These are phyloP conservation scores for Drosophila flavopinicola DNA, from an alignment of 2,888 invertebrate genomes.

Conservation along the genomic window DNA sequence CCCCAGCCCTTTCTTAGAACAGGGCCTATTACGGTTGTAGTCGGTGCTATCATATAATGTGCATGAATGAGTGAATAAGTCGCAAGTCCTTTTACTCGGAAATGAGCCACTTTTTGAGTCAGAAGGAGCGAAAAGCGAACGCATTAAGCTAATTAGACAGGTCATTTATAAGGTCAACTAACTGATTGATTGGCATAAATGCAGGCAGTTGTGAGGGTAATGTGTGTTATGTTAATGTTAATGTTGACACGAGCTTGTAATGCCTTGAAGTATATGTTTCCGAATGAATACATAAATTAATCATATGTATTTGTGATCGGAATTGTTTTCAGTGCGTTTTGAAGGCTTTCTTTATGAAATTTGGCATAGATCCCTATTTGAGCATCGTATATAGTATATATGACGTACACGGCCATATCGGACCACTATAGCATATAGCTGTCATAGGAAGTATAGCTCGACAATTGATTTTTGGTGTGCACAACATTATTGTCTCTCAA, in stretches of 20 bases:
- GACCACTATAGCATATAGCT: too few relatives aligned
- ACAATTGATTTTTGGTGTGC: too few relatives aligned
- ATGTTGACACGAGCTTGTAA: neutral
- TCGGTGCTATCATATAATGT: constrained; percentile 29
- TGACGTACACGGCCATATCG: too few relatives aligned
- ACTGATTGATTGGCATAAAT: constrained; percentile 33
- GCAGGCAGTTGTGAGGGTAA: neutral
- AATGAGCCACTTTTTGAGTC: constrained; percentile 11
- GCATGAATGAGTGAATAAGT: constrained; percentile 54
- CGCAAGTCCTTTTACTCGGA: constrained; percentile 22
- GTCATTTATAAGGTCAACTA: constrained; percentile 14
- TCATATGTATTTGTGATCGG: neutral
- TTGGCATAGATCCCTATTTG: too few relatives aligned
- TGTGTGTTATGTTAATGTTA: too few relatives aligned
- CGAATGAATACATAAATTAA: neutral
- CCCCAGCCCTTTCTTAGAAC: neutral
- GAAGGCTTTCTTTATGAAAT: too few relatives aligned
- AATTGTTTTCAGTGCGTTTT: too few relatives aligned
- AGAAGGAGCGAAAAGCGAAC: constrained; percentile 14
- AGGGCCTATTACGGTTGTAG: constrained; percentile 15
- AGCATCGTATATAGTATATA: too few relatives aligned
- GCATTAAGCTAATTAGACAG: constrained; percentile 55
- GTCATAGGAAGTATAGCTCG: too few relatives aligned
- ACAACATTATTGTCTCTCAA: too few relatives aligned
- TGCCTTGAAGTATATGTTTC: neutral